These are phyloP conservation scores for Stomorhina lunata DNA, from an alignment of 2,888 invertebrate genomes.

Conservation along the genomic window DNA sequence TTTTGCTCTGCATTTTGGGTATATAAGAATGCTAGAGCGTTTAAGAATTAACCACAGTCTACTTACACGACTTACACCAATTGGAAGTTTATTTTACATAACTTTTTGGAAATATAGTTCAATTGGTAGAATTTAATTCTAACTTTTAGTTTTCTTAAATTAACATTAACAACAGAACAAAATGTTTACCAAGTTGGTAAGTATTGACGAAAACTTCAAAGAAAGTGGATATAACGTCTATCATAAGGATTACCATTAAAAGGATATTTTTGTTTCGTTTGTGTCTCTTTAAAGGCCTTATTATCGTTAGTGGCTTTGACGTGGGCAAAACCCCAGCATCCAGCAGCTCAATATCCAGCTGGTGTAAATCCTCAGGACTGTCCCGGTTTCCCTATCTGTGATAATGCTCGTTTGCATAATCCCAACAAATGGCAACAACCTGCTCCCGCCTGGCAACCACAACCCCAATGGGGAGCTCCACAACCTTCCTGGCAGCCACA, in stretches of 20 bases:
- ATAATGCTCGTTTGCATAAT: slow-evolving; percentile 80
- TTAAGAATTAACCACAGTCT: slow-evolving; percentile 73
- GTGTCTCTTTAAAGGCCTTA: slow-evolving; percentile 71
- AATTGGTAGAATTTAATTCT: slow-evolving; percentile 72
- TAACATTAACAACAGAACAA: slow-evolving; percentile 62
- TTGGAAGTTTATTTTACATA: slow-evolving; percentile 79
- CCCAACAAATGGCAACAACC: slow-evolving; percentile 77
- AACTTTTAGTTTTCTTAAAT: slow-evolving; percentile 12
- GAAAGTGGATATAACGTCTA: not conserved
- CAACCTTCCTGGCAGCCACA: slow-evolving; percentile 68
- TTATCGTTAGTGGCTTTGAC: slow-evolving; percentile 75
- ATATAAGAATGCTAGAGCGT: slow-evolving; percentile 75
- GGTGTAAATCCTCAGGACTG: slow-evolving; percentile 81
- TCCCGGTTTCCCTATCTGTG: slow-evolving; percentile 81
- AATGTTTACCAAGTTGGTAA: slow-evolving; percentile 80
- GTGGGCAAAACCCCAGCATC: slow-evolving; percentile 78
- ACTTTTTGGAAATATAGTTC: slow-evolving; percentile 77
- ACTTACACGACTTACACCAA: slow-evolving; percentile 76
- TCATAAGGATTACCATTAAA: slow-evolving; percentile 24
- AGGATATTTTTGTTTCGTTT: slow-evolving; percentile 26
- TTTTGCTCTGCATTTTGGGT: slow-evolving; percentile 67
- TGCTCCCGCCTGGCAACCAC: slow-evolving; percentile 69
- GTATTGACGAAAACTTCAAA: slow-evolving; percentile 61
- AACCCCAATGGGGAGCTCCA: slow-evolving; percentile 70
- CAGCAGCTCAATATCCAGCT: slow-evolving; percentile 80